Percentiles rank a stretch among this genome's conserved stretches.
Evolutionary conservation across 2,888 invertebrate genomes (phyloP).

Genomic region (Drosophila greeni): DNA sequence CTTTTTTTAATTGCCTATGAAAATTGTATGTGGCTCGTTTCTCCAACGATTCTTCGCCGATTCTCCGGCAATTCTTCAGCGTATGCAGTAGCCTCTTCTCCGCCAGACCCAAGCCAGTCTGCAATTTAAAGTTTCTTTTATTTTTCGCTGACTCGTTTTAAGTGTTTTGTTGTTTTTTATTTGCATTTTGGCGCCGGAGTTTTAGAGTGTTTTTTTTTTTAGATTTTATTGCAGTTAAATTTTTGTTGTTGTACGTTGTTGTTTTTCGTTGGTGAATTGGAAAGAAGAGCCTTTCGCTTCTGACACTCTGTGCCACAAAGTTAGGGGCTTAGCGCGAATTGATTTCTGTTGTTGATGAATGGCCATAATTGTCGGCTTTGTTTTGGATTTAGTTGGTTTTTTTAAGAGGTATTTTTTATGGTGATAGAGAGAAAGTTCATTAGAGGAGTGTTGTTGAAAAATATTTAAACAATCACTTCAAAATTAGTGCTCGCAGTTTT

Average conservation of each 20-base stretch:
- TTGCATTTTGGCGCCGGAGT: constrained; percentile 65
- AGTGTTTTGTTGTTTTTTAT: constrained; percentile 56
- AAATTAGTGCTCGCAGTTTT: background rate
- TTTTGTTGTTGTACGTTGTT: background rate
- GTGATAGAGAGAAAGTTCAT: background rate
- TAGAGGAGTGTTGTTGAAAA: background rate
- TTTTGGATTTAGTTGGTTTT: background rate
- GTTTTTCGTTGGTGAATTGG: constrained; percentile 6
- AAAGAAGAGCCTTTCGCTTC: background rate
- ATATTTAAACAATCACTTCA: background rate
- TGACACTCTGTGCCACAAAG: constrained; percentile 42
- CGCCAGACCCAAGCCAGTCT: constrained; percentile 1
- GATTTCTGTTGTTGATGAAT: constrained; percentile 31
- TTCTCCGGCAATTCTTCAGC: constrained; percentile 36
- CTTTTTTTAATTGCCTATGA: constrained; percentile 71
- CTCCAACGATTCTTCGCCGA: background rate
- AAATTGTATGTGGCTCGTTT: constrained; percentile 37
- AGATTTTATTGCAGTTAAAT: constrained; percentile 30
- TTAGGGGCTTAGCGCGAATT: constrained; percentile 37
- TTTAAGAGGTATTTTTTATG: background rate
- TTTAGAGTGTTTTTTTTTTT: constrained; percentile 13
- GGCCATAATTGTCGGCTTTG: constrained; percentile 16
- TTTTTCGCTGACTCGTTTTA: constrained; percentile 27
- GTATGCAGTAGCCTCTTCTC: constrained; percentile 59
- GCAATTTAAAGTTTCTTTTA: constrained; percentile 59